Conservation (phyloP, 1,140 invertebrate genomes). For the Arctopsyche grandis region DNA sequence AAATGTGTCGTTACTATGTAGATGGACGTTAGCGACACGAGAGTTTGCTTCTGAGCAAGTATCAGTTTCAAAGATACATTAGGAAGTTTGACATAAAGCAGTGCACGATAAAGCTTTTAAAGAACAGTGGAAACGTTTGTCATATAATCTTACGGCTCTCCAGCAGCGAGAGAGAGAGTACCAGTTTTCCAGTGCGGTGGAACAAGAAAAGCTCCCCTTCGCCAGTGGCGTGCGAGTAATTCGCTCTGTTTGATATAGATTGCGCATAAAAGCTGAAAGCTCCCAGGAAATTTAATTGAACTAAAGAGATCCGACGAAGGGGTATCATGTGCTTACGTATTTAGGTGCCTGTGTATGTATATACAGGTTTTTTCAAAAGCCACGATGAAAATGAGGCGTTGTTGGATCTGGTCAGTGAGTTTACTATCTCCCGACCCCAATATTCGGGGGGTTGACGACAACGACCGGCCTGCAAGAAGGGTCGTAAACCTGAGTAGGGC, state of each 20-base stretch:
- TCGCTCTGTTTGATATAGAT: too few relatives aligned
- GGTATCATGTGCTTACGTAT: too few relatives aligned
- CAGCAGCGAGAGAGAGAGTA: neutral
- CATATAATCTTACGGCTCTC: slow-evolving; percentile 30
- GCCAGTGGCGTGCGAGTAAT: too few relatives aligned
- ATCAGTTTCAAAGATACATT: slow-evolving; percentile 34
- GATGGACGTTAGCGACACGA: neutral
- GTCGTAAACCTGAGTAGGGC: slow-evolving; percentile 7
- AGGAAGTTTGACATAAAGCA: slow-evolving; percentile 35
- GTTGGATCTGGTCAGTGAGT: neutral
- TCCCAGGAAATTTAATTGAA: slow-evolving; percentile 1
- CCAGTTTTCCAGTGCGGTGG: neutral
- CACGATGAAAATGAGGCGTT: too few relatives aligned
- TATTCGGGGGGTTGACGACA: slow-evolving; percentile 1
- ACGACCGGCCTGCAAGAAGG: neutral
- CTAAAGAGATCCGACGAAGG: neutral
- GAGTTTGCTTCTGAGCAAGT: neutral
- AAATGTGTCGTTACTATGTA: slow-evolving; percentile 9
- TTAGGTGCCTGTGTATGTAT: too few relatives aligned
- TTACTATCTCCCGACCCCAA: neutral
- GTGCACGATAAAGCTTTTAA: slow-evolving; percentile 37
- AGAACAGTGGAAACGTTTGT: slow-evolving; percentile 26
- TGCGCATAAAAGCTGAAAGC: neutral
- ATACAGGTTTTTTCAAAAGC: too few relatives aligned
- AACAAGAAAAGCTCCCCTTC: neutral